These are phyloP conservation scores for Ormyrus labotus DNA, from an alignment of 2,888 invertebrate species.

Conservation along the genomic window DNA sequence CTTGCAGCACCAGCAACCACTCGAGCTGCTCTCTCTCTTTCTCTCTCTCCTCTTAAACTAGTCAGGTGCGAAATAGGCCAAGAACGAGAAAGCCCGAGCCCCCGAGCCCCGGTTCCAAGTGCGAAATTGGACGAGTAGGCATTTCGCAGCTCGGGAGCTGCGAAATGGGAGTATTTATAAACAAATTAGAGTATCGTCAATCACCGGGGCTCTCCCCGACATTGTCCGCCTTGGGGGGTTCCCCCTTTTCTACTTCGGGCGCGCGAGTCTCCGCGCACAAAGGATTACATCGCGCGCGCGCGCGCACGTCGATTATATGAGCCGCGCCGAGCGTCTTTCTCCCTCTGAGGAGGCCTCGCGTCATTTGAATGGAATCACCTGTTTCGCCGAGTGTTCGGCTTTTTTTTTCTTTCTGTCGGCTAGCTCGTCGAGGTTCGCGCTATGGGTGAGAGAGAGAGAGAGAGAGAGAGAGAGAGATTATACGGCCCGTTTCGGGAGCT, in stretches of 20 bases:
- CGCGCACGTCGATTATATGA: slow-evolving; percentile 44
- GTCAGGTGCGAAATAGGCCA: slow-evolving; percentile 46
- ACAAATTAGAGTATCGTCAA: slow-evolving; percentile 73
- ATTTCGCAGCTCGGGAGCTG: slow-evolving; percentile 51
- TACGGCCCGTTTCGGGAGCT: slow-evolving; percentile 22
- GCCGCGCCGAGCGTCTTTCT: slow-evolving; percentile 2
- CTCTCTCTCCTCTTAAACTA: background rate
- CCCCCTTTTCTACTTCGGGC: slow-evolving; percentile 8
- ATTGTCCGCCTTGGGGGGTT: slow-evolving; percentile 59
- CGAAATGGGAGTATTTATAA: slow-evolving; percentile 66
- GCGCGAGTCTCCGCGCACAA: slow-evolving; percentile 34
- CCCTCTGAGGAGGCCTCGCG: background rate
- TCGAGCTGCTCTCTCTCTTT: too few relatives aligned
- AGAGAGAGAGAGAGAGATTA: slow-evolving; percentile 17
- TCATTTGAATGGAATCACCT: slow-evolving; percentile 51
- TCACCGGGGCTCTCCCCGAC: slow-evolving; percentile 59
- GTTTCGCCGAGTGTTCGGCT: slow-evolving; percentile 12
- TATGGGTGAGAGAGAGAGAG: background rate
- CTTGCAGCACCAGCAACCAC: too few relatives aligned
- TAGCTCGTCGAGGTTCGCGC: too few relatives aligned
- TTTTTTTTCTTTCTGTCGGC: slow-evolving; percentile 1
- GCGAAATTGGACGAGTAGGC: slow-evolving; percentile 54
- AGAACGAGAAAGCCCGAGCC: slow-evolving; percentile 51
- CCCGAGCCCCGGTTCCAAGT: slow-evolving; percentile 41
- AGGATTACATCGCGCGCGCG: slow-evolving; percentile 43